A percentile compares a stretch with the other conserved stretches of the same genome.
Conservation (phyloP, 2,797 vertebrate genomes). For the Manis crassicaudata region DNA sequence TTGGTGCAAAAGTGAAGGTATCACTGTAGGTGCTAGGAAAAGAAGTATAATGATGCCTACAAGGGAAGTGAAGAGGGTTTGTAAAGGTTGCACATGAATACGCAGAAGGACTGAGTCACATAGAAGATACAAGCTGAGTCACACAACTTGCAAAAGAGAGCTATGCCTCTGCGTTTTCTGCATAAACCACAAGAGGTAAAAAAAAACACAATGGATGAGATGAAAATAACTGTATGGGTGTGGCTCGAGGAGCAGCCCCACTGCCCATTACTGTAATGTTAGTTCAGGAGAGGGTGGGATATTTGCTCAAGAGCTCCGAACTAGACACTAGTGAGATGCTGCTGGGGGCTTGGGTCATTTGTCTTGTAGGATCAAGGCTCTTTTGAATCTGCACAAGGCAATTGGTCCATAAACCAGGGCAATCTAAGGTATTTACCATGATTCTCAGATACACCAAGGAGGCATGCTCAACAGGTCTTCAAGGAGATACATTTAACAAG, state of each 20-base stretch:
- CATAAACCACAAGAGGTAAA: not conserved
- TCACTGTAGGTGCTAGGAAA: not conserved
- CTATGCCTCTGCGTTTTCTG: not conserved
- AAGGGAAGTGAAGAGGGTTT: not conserved
- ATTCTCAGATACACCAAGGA: conserved; percentile 12
- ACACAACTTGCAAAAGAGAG: not conserved
- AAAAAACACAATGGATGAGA: not conserved
- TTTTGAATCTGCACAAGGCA: not conserved
- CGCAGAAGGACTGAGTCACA: not conserved
- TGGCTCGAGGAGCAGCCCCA: not conserved
- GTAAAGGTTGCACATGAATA: not conserved
- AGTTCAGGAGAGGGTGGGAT: not conserved
- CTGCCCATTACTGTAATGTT: not conserved
- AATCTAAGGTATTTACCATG: not conserved
- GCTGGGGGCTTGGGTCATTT: not conserved
- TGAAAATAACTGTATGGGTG: not conserved
- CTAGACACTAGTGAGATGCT: not conserved
- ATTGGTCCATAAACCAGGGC: not conserved
- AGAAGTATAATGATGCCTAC: not conserved
- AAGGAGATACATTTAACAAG: conserved; percentile 16
- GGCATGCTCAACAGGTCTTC: conserved; percentile 8
- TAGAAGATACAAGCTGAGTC: not conserved
- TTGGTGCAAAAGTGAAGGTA: not conserved
- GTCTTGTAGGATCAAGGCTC: not conserved
- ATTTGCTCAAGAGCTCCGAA: not conserved